Evolutionary conservation across 2,888 invertebrate species (phyloP).

Genomic region (Watsonalla binaria): DNA sequence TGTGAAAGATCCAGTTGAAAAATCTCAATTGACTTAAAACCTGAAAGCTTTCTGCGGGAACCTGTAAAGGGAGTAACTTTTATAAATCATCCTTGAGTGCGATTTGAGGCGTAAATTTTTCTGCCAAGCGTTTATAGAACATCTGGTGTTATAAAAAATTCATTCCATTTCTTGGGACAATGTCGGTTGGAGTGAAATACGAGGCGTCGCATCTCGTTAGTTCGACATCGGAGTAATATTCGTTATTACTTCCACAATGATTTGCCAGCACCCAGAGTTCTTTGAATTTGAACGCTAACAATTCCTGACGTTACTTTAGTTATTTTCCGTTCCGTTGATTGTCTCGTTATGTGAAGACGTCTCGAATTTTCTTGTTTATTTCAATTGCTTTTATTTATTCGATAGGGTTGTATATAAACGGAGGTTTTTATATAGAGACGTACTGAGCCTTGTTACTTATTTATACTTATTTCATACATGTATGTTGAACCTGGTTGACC

Average conservation of each 20-base stretch:
- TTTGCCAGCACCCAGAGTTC: background rate
- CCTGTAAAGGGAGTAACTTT: constrained; percentile 4
- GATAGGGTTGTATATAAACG: too few species aligned
- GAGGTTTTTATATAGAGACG: too few species aligned
- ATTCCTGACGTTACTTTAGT: background rate
- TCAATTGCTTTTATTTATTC: too few species aligned
- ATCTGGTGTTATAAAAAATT: constrained; percentile 18
- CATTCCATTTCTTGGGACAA: constrained; percentile 6
- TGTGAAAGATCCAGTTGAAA: too few species aligned
- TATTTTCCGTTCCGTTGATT: background rate
- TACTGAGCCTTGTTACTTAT: too few species aligned
- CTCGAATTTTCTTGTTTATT: too few species aligned
- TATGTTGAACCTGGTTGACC: too few species aligned
- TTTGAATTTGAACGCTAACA: too few species aligned
- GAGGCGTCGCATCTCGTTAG: background rate
- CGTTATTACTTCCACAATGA: background rate
- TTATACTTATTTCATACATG: too few species aligned
- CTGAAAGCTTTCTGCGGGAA: constrained; percentile 2
- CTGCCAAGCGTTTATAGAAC: constrained; percentile 15
- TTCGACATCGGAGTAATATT: background rate
- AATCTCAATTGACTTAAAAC: background rate
- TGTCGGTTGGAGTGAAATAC: too few species aligned
- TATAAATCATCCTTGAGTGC: constrained; percentile 1
- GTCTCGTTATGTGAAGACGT: too few species aligned
- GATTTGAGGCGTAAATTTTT: constrained; percentile 13